Evolutionary conservation across 2,888 invertebrate genomes (phyloP).

Genomic region (Lydus trimaculatus): DNA sequence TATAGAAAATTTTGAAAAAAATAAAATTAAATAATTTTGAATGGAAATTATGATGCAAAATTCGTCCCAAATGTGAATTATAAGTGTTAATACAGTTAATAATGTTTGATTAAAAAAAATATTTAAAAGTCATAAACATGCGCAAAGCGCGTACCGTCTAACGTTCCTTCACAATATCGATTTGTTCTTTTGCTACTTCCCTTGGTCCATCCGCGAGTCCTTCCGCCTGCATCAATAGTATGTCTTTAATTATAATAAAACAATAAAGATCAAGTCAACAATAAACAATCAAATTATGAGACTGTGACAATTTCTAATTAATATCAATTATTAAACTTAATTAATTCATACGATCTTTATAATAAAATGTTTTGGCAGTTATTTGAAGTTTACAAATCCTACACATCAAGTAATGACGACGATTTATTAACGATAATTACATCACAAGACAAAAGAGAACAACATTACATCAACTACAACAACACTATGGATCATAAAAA

Average conservation of each 20-base stretch:
- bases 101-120: conserved; percentile 36
- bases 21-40: conserved; percentile 12
- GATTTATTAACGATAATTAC: neutral
- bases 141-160: conserved; percentile 49
- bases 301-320: neutral
- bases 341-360: neutral
- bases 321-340: neutral
- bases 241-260: conserved; percentile 28
- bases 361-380: neutral
- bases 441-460: neutral
- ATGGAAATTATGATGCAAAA: conserved; percentile 22
- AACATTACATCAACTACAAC: conserved; percentile 1
- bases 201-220: conserved; percentile 42
- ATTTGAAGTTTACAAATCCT: neutral
- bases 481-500: neutral
- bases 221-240: conserved; percentile 42
- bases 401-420: neutral
- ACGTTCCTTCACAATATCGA: conserved; percentile 48
- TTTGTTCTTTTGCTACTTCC: conserved; percentile 49
- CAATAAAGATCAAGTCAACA: neutral
- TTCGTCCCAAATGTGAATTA: conserved; percentile 1
- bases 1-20: neutral
- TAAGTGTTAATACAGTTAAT: conserved; percentile 5
- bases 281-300: neutral
- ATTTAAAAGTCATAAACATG: conserved; percentile 48